A percentile compares a stretch with the other conserved stretches of the same genome.
Conservation (phyloP, 2,113 vertebrate genomes). For the Alectura lathami region DNA sequence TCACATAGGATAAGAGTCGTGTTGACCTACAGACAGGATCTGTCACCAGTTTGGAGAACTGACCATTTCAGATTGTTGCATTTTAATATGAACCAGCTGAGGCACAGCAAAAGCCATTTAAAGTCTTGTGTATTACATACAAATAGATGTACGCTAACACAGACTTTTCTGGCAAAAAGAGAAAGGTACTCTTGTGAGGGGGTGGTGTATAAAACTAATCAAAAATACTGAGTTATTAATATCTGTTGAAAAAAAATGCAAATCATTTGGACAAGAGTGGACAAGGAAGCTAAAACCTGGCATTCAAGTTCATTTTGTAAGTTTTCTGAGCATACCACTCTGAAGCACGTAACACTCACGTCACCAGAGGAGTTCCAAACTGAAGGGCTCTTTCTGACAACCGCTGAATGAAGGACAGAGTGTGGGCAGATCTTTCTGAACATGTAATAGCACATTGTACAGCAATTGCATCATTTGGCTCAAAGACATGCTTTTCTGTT, state of each 20-base stretch:
- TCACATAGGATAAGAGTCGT: conserved; percentile 12
- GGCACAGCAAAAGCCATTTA: neutral
- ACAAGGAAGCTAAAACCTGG: neutral
- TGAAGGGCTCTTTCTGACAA: neutral
- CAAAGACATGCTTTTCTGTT: neutral
- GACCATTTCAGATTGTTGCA: neutral
- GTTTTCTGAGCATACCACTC: neutral
- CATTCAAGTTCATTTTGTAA: neutral
- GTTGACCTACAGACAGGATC: conserved; percentile 25
- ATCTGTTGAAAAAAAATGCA: neutral
- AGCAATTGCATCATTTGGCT: neutral
- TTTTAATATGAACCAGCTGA: conserved; percentile 44
- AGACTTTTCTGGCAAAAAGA: neutral
- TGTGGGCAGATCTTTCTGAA: neutral
- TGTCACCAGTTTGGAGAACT: neutral
- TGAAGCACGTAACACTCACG: neutral
- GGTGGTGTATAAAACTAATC: neutral
- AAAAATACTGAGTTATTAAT: neutral
- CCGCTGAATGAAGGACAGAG: neutral
- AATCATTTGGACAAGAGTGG: neutral
- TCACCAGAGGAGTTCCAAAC: neutral
- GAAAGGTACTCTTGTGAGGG: neutral
- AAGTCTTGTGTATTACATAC: neutral
- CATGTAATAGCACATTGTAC: neutral
- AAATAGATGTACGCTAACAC: neutral